Evolutionary conservation across 1,140 invertebrate genomes (phyloP).

Genomic region (Sitophilus oryzae): DNA sequence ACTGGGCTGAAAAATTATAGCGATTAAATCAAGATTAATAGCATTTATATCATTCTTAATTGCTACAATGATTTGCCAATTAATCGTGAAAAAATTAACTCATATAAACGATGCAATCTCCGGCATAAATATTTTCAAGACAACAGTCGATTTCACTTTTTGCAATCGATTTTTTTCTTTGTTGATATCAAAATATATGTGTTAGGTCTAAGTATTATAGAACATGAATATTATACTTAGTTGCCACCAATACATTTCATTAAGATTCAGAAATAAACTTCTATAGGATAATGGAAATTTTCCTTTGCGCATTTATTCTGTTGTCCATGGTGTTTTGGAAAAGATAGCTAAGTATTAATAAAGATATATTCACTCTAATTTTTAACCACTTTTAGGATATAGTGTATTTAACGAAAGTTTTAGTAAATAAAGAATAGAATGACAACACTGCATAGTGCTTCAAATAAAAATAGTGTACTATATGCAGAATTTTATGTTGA

Average conservation of each 20-base stretch:
- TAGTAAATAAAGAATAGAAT: too few species aligned
- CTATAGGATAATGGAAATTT: too few species aligned
- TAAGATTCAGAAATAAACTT: too few species aligned
- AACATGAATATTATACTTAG: not conserved
- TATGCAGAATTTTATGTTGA: too few species aligned
- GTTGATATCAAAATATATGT: not conserved
- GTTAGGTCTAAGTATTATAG: not conserved
- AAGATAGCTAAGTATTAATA: too few species aligned
- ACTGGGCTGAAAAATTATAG: not conserved
- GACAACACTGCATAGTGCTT: too few species aligned
- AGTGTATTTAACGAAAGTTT: too few species aligned
- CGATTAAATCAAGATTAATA: not conserved
- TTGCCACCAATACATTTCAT: not conserved
- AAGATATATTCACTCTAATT: too few species aligned
- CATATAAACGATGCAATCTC: not conserved
- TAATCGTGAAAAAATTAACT: conserved; percentile 2
- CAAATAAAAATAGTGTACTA: too few species aligned
- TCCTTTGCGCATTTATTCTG: too few species aligned
- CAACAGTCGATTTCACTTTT: conserved; percentile 4
- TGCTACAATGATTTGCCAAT: conserved; percentile 3
- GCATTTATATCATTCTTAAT: not conserved
- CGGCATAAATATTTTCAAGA: not conserved
- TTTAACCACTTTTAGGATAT: too few species aligned
- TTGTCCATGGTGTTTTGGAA: too few species aligned
- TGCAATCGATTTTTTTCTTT: not conserved